Evolutionary conservation across 2,888 invertebrate species (phyloP), one percentile per base, ranked within the genome.

Genomic region (Drosophila lacicola): DNA sequence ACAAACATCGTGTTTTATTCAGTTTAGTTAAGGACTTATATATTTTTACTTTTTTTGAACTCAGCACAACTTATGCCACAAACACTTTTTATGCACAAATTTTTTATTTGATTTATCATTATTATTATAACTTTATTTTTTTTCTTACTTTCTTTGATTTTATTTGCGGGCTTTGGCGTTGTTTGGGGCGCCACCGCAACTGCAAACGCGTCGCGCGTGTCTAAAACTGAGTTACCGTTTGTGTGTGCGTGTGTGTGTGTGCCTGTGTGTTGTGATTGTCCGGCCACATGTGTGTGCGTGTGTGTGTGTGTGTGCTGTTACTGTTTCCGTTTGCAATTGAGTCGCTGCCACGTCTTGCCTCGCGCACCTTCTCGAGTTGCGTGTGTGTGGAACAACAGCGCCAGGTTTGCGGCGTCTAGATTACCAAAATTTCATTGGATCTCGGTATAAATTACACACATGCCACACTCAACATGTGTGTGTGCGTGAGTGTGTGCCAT

Each of bases 391-490:
- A 37, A 29, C 36, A 14, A 45, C 50, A 61, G 36, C 44, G 63
- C 54, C 34, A 70, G 46, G 60, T 44, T 60, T 69, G 60, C 29
- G 56, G 44, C 57, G 44, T 68, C 47, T n/a, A 62, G 56, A 57
- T 61, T 61, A 75, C 57, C 77, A 53, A 72, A 63, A 75, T 75
- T 60, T 75, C 78, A 75, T 75, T 75, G 75, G 75, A 75, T 75
- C 75, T 57, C 58, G 36, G 45, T 67, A 58, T 72, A 77, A 72
- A 77, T 75, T 77, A 72, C 77, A 70, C 53, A 71, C 71, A 70
- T 47, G 36, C 63, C 55, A 49, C 51, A 45, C 33, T 36, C 45
- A 14, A 42, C 33, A 21, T n/a, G 10, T 47, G 14, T 34, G 25
- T 17, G 42, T 25, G 34, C 36, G 25, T 19, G 41, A 41, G 53